Evolutionary conservation across 2,888 invertebrate species (phyloP).

Genomic region (Zhuqinia jingwanae): DNA sequence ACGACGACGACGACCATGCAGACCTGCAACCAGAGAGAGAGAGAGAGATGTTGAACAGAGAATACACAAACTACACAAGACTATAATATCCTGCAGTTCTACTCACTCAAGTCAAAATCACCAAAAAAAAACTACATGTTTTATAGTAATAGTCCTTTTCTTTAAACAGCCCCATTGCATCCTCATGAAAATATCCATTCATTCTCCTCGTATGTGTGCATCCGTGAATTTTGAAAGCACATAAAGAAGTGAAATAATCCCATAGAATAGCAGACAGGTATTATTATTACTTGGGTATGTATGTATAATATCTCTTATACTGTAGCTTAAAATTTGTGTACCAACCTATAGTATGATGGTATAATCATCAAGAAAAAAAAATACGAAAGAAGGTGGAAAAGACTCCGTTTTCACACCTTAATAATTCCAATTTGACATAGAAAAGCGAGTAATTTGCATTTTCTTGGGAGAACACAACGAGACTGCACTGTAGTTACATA

Average conservation of each 20-base stretch:
- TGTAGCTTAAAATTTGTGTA: background rate
- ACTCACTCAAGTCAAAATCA: constrained; percentile 16
- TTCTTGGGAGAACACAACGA: constrained; percentile 30
- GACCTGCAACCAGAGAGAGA: constrained; percentile 43
- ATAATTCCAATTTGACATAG: constrained; percentile 70
- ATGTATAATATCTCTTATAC: no score
- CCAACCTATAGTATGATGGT: constrained; percentile 2
- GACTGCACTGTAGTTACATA: no score
- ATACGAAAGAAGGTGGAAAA: constrained; percentile 56
- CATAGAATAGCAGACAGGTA: no score
- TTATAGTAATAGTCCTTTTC: constrained; percentile 29
- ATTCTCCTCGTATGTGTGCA: background rate
- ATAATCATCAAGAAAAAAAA: constrained; percentile 45
- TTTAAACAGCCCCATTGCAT: constrained; percentile 14
- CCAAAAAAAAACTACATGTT: background rate
- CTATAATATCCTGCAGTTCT: background rate
- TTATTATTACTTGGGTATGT: no score
- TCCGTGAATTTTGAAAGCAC: background rate
- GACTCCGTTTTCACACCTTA: constrained; percentile 69
- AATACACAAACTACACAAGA: no score
- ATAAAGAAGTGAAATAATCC: background rate
- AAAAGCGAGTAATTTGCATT: constrained; percentile 67
- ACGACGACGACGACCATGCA: constrained; percentile 31
- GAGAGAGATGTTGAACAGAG: no score
- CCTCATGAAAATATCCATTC: background rate